Conservation (phyloP, 2,797 vertebrate genomes). For the Cuculus canorus region DNA sequence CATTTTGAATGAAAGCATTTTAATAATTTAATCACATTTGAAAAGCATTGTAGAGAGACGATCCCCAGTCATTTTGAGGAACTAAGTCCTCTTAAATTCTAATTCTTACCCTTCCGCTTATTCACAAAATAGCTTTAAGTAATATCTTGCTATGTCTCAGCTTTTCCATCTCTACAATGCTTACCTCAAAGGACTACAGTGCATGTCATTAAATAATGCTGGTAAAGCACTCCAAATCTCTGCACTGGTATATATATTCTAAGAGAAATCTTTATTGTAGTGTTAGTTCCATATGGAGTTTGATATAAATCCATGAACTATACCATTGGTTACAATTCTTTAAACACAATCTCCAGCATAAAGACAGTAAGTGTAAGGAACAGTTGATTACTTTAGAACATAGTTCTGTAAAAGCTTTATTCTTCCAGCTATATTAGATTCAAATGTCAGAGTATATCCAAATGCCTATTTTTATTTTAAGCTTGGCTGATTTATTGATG, state of each 20-base stretch:
- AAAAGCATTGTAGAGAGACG: conserved; percentile 17
- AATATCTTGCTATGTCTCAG: conserved; percentile 28
- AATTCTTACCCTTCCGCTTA: conserved; percentile 49
- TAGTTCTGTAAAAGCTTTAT: conserved; percentile 46
- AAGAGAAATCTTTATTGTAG: conserved; percentile 9
- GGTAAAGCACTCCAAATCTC: conserved; percentile 57
- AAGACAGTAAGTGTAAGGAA: conserved; percentile 53
- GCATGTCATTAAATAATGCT: conserved; percentile 61
- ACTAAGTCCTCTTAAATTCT: conserved; percentile 60
- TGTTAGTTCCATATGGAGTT: neutral
- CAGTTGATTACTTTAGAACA: conserved; percentile 47
- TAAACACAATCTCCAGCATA: conserved; percentile 41
- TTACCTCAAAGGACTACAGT: conserved; percentile 47
- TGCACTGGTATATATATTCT: conserved; percentile 10
- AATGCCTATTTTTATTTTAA: conserved; percentile 63
- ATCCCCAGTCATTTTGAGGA: conserved; percentile 23
- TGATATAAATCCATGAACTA: conserved; percentile 59
- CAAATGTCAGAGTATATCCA: conserved; percentile 65
- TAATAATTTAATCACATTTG: conserved; percentile 58
- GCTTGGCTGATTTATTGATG: conserved; percentile 71
- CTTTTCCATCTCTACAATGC: conserved; percentile 50
- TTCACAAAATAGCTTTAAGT: conserved; percentile 44
- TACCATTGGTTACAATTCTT: conserved; percentile 51
- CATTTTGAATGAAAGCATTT: conserved; percentile 45
- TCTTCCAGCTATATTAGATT: conserved; percentile 67